These are phyloP conservation scores for Drymonia ruficornis DNA, from an alignment of 2,888 invertebrate species.

Conservation along the genomic window DNA sequence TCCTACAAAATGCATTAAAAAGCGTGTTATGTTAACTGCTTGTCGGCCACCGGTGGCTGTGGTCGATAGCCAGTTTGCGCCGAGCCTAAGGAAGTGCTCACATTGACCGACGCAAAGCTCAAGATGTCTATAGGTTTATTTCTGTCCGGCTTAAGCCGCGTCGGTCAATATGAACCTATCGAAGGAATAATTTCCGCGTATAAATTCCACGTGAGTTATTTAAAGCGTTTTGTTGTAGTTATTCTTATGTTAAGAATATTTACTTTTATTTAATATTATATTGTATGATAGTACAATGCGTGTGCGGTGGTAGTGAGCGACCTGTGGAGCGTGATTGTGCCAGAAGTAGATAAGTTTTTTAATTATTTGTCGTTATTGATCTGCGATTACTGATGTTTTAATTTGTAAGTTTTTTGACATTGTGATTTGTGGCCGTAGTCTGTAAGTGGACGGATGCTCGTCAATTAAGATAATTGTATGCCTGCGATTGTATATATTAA, in stretches of 20 bases:
- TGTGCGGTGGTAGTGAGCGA: constrained; percentile 50
- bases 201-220: constrained; percentile 59
- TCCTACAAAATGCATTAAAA: too few species aligned
- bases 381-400: constrained; percentile 57
- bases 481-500: background rate
- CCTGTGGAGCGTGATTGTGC: constrained; percentile 68
- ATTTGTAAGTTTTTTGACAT: constrained; percentile 24
- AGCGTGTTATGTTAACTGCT: too few species aligned
- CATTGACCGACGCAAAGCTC: too few species aligned
- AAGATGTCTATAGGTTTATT: too few species aligned
- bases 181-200: constrained; percentile 25
- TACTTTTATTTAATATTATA: constrained; percentile 61
- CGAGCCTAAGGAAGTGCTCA: too few species aligned
- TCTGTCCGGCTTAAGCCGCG: too few species aligned
- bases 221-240: constrained; percentile 65
- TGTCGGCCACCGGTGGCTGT: too few species aligned
- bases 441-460: constrained; percentile 11
- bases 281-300: constrained; percentile 36
- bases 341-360: constrained; percentile 64
- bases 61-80: too few species aligned
- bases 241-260: constrained; percentile 82
- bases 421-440: constrained; percentile 23
- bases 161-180: too few species aligned
- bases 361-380: constrained; percentile 60
- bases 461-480: background rate